Conservation (phyloP, 2,888 invertebrate genomes). For the Barypeithes pellucidus region DNA sequence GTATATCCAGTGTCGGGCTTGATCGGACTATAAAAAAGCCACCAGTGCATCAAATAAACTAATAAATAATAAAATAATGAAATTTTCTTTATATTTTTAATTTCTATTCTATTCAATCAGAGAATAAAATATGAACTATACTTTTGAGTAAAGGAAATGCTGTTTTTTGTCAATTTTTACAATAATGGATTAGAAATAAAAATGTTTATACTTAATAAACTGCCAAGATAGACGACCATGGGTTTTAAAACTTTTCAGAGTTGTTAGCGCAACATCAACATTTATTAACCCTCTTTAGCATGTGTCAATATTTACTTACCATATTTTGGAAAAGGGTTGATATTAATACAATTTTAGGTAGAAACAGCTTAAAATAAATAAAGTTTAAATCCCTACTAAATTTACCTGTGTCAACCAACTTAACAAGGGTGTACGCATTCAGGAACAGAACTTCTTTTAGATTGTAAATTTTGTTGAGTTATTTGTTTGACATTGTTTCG, state of each 20-base stretch:
- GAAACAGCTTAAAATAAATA: constrained; percentile 23
- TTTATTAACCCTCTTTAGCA: not conserved
- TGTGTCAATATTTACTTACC: constrained; percentile 3
- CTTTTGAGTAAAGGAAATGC: no score
- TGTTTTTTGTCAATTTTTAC: no score
- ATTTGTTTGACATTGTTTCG: not conserved
- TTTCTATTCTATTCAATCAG: no score
- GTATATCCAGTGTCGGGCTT: no score
- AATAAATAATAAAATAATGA: no score
- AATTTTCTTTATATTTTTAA: no score
- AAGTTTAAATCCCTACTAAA: constrained; percentile 2
- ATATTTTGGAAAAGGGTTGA: constrained; percentile 25
- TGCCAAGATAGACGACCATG: not conserved
- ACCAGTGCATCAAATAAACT: no score
- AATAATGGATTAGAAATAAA: no score
- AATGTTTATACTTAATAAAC: no score
- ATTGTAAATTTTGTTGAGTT: not conserved
- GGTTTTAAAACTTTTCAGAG: not conserved
- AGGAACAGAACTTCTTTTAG: constrained; percentile 17
- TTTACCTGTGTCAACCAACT: constrained; percentile 25
- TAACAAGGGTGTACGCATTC: constrained; percentile 35
- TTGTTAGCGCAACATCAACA: not conserved
- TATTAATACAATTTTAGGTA: constrained; percentile 18
- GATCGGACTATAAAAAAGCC: no score
- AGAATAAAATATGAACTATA: no score